Percentiles rank a stretch among this genome's conserved stretches.
Evolutionary conservation across 2,797 vertebrate genomes (phyloP).

Genomic region (Coracias cyanogaster): DNA sequence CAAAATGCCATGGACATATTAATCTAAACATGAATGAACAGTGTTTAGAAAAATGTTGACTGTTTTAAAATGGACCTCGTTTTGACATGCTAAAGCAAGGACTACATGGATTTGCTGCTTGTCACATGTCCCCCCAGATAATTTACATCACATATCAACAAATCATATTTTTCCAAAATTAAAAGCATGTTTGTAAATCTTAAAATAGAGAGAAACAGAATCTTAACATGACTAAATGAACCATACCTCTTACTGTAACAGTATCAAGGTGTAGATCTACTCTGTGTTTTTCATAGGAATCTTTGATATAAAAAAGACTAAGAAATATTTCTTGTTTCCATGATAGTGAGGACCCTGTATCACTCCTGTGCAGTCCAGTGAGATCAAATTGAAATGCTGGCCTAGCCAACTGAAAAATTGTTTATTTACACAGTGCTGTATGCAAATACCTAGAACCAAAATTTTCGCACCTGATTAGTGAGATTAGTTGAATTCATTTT

Average conservation of each 20-base stretch:
- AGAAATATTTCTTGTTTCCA: background rate
- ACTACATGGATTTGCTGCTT: background rate
- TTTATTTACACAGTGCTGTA: background rate
- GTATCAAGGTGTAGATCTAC: background rate
- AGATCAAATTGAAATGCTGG: background rate
- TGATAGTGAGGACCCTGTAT: background rate
- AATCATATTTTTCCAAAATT: background rate
- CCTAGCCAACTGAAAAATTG: background rate
- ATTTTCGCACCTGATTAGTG: background rate
- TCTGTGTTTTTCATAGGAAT: background rate
- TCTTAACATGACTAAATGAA: background rate
- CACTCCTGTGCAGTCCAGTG: background rate
- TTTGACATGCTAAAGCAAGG: background rate
- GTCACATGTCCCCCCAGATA: background rate
- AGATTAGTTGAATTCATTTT: background rate
- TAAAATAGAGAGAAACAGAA: background rate
- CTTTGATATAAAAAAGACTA: background rate
- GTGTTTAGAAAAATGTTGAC: background rate
- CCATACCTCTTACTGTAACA: background rate
- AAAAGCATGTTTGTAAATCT: background rate
- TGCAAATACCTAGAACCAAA: background rate
- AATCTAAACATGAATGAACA: background rate
- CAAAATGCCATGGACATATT: background rate
- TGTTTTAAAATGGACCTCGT: background rate
- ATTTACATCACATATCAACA: background rate